Base-by-base conservation (phyloP, 2,888 invertebrate species). In the Loripinus fragilis region DNA sequence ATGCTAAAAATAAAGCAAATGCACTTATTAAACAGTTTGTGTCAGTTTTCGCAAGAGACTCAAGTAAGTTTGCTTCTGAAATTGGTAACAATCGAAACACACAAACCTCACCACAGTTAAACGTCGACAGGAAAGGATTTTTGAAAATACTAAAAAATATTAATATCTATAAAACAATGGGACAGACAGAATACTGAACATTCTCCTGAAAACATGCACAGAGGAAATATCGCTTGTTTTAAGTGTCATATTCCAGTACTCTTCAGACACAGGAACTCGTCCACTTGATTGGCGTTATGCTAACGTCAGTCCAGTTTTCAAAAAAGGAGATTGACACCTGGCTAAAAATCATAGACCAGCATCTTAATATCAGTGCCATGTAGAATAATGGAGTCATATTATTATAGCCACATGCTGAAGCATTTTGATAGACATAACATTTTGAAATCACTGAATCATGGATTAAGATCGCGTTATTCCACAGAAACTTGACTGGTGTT, bases 21-120 rank as follows among this genome's bases (percentile, higher is more conserved):
- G 64, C 75, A 33, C 30, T 75, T 35, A 12, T 78, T 0, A 52
- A 71, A 23, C 78, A 78, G n/a, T 78, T 75, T 52, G 42, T 71
- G 55, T 75, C 74, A 38, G 74, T 78, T 1, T 74, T 74, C 66
- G 71, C 78, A 15, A 75, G 25, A 67, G 25, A 42, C 17, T 28
- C 41, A 23, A 38, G n/a, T 12, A 45, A 41, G 7, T 8, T 3
- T 41, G 8, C 15, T 41, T 38, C 41, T n/a, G 38, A 35, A 41
- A 35, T 23, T n/a, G 38, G n/a, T n/a, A 41, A 35, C 8, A 8
- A 64, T 33, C 25, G 23, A n/a, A 66, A 41, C 20, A 41, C 38
- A 35, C n/a, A 33, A 20, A 5, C 33, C 17, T 7, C 25, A 35
- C 33, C 35, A 20, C 8, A 35, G 7, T 28, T 66, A n/a, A 66